phyloP scores from a whole-genome alignment of 2,888 invertebrate genomes.

The Tribolium freemani region DNA sequence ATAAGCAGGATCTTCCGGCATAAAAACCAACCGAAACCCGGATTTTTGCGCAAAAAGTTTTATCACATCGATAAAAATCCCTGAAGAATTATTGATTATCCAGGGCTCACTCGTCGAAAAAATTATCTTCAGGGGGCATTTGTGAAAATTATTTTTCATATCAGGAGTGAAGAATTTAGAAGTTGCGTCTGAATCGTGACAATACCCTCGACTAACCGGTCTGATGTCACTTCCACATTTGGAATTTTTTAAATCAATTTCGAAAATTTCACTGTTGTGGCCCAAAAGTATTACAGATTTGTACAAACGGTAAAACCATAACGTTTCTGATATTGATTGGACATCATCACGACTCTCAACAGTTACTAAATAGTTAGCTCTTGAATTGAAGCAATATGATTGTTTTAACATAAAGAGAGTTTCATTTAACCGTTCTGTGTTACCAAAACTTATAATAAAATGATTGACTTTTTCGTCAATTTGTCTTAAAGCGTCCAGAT shows the following conservation, averaged over 20 bases:
- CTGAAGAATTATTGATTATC: slow-evolving; percentile 26
- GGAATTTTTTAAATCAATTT: slow-evolving; percentile 36
- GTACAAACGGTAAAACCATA: slow-evolving; percentile 38
- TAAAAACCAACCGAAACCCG: slow-evolving; percentile 11
- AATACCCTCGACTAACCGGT: not conserved
- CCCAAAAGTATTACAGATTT: slow-evolving; percentile 38
- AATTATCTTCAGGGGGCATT: slow-evolving; percentile 35
- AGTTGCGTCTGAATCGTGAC: not conserved
- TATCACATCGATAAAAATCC: slow-evolving; percentile 31
- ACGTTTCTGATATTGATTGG: not conserved
- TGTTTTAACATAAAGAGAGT: slow-evolving; percentile 19
- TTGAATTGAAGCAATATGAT: slow-evolving; percentile 32
- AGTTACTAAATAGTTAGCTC: slow-evolving; percentile 34
- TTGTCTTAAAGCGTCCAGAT: not conserved
- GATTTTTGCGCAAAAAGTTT: slow-evolving; percentile 22
- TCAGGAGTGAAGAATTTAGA: slow-evolving; percentile 10
- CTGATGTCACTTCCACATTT: slow-evolving; percentile 29
- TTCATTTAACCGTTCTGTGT: slow-evolving; percentile 15
- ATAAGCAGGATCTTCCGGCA: slow-evolving; percentile 34
- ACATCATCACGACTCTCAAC: not conserved
- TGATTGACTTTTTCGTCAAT: slow-evolving; percentile 24
- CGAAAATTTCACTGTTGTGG: slow-evolving; percentile 10
- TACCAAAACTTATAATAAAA: slow-evolving; percentile 15
- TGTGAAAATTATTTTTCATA: slow-evolving; percentile 29
- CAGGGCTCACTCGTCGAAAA: slow-evolving; percentile 14